A percentile compares a stretch with the other conserved stretches of the same genome.
Conservation (phyloP, 2,113 vertebrate genomes). For the Epinephelus cyanopodus region DNA sequence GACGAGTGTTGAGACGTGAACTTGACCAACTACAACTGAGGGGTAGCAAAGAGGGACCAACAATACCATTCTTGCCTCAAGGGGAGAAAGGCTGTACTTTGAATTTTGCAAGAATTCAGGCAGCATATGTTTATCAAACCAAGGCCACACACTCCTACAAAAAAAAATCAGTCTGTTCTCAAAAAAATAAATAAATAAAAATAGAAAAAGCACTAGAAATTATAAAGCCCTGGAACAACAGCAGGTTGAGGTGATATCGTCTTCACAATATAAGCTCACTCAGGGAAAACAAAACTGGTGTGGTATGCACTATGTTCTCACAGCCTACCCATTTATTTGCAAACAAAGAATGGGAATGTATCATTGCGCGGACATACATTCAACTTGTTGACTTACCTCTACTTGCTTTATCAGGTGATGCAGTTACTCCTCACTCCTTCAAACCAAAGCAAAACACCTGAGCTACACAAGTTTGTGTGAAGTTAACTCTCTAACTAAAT, state of each 20-base stretch:
- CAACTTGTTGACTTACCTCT: conserved; percentile 44
- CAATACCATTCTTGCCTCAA: conserved; percentile 26
- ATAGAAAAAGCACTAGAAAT: conserved; percentile 9
- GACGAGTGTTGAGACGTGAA: conserved; percentile 31
- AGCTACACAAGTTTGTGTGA: conserved; percentile 66
- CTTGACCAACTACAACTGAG: conserved; percentile 46
- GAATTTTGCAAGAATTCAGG: conserved; percentile 35
- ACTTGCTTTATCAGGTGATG: conserved; percentile 42
- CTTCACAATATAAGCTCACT: conserved; percentile 46
- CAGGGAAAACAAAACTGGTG: conserved; percentile 64
- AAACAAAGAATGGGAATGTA: conserved; percentile 58
- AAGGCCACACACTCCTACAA: neutral
- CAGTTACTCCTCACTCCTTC: conserved; percentile 47
- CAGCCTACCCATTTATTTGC: conserved; percentile 60
- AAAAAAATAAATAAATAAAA: neutral
- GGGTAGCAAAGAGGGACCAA: conserved; percentile 5
- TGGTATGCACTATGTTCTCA: conserved; percentile 53
- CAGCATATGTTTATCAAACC: conserved; percentile 24
- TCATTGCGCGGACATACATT: conserved; percentile 52
- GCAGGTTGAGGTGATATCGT: conserved; percentile 29
- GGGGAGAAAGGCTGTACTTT: conserved; percentile 25
- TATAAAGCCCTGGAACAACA: conserved; percentile 53
- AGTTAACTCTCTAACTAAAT: conserved; percentile 56
- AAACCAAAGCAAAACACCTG: conserved; percentile 61
- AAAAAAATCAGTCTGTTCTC: neutral